These are phyloP conservation scores for Druon quercuslanigerum DNA, from an alignment of 1,140 invertebrate genomes.

Conservation along the genomic window DNA sequence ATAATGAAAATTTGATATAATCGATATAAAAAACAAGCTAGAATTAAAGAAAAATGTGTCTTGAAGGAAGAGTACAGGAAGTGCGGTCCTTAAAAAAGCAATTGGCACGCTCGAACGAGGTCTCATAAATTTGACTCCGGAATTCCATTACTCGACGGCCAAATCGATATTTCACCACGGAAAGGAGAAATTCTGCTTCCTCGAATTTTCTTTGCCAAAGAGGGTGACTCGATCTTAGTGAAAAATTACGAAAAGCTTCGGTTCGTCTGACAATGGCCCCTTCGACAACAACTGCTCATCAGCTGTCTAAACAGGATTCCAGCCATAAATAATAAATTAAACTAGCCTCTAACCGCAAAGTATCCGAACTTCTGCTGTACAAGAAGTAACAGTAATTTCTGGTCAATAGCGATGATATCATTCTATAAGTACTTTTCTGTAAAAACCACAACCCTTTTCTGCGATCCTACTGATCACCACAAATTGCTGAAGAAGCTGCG, in stretches of 20 bases:
- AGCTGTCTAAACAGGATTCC: conserved; percentile 8
- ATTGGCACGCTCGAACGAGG: conserved; percentile 44
- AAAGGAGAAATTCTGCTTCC: conserved; percentile 41
- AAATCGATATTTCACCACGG: conserved; percentile 62
- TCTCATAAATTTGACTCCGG: conserved; percentile 66
- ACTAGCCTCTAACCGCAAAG: background rate
- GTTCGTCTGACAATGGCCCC: conserved; percentile 37
- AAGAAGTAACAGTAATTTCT: too few species aligned
- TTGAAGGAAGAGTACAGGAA: conserved; percentile 7
- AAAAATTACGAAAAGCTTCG: conserved; percentile 38
- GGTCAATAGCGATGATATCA: too few species aligned
- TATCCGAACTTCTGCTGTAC: too few species aligned
- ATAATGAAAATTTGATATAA: too few species aligned
- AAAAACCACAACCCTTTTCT: too few species aligned
- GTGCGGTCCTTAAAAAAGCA: background rate
- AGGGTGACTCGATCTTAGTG: conserved; percentile 30
- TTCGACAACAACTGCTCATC: conserved; percentile 6
- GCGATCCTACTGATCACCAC: too few species aligned
- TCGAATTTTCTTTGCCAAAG: conserved; percentile 38
- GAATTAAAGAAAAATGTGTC: background rate
- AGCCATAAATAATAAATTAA: background rate
- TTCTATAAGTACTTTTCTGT: too few species aligned
- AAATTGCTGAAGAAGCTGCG: too few species aligned
- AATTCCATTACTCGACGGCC: conserved; percentile 64
- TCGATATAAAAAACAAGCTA: too few species aligned